Percentiles rank a stretch among this genome's conserved stretches.
These are phyloP conservation scores for Myiagra hebetior DNA, from an alignment of 2,113 vertebrate species.

Conservation along the genomic window DNA sequence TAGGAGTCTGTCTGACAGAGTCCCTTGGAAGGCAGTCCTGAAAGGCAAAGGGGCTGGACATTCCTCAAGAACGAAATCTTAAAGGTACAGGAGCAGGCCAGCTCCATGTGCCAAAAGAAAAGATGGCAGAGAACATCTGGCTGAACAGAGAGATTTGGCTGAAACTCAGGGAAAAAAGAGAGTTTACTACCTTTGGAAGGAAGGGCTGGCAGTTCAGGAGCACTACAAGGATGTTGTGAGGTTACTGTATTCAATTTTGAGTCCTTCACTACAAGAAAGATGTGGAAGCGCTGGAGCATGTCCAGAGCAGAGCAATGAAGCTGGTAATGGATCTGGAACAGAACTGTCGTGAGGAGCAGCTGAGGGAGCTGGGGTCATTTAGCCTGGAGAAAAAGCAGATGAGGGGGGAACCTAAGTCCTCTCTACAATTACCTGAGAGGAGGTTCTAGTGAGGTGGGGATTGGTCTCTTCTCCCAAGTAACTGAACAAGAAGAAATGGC, in stretches of 20 bases:
- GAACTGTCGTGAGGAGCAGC: neutral
- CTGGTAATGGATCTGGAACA: neutral
- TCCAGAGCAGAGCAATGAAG: neutral
- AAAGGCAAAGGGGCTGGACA: neutral
- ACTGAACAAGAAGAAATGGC: neutral
- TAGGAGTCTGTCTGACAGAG: neutral
- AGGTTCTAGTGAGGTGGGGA: neutral
- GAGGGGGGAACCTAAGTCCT: too few species aligned
- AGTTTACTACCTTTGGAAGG: neutral
- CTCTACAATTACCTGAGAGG: neutral
- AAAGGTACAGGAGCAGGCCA: neutral
- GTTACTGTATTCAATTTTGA: neutral
- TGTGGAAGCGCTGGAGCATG: neutral
- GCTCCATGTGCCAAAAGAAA: neutral
- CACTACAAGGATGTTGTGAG: neutral
- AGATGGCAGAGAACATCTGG: neutral
- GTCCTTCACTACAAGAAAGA: neutral
- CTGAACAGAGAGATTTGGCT: neutral
- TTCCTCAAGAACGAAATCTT: neutral
- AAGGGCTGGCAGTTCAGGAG: neutral
- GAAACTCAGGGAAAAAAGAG: neutral
- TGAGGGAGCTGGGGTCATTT: neutral
- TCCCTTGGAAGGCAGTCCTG: neutral
- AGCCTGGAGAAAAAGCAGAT: neutral
- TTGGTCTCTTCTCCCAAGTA: accelerated